phyloP scores from a whole-genome alignment of 2,113 vertebrate species.

The Spilogale gracilis region DNA sequence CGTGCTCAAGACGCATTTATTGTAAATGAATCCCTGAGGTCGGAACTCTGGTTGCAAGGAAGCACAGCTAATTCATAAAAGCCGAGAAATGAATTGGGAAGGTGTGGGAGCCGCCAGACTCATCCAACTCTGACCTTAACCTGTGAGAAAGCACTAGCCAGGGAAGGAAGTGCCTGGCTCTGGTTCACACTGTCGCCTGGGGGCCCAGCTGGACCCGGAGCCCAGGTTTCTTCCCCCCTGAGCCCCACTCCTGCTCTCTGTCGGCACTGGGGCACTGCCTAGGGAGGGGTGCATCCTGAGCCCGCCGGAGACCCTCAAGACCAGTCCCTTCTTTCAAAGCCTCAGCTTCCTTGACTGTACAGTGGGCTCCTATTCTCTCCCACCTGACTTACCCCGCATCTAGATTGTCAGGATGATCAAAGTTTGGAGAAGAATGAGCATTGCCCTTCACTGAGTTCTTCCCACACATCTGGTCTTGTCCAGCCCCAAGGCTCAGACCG shows the following conservation, averaged over 20 bases:
- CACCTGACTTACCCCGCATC: neutral
- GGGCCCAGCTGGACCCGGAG: neutral
- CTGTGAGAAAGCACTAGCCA: neutral
- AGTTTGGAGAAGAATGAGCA: neutral
- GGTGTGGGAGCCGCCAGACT: neutral
- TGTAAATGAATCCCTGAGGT: neutral
- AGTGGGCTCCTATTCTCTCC: neutral
- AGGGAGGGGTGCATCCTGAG: neutral
- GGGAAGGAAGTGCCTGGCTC: neutral
- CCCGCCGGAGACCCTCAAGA: neutral
- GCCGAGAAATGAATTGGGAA: neutral
- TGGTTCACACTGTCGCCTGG: neutral
- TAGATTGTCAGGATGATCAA: neutral
- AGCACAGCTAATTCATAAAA: neutral
- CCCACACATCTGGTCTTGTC: neutral
- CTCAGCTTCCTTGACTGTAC: neutral
- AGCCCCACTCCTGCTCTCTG: neutral
- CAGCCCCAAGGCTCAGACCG: neutral
- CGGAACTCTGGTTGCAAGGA: neutral
- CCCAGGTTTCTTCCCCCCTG: neutral
- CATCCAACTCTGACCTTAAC: neutral
- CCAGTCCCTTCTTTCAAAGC: neutral
- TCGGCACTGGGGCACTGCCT: neutral
- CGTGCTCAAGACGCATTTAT: fast-evolving
- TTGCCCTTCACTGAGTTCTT: neutral